Evolutionary conservation across 1,140 invertebrate genomes (phyloP), one percentile per base, ranked within the genome.

Genomic region (Orius insidiosus): DNA sequence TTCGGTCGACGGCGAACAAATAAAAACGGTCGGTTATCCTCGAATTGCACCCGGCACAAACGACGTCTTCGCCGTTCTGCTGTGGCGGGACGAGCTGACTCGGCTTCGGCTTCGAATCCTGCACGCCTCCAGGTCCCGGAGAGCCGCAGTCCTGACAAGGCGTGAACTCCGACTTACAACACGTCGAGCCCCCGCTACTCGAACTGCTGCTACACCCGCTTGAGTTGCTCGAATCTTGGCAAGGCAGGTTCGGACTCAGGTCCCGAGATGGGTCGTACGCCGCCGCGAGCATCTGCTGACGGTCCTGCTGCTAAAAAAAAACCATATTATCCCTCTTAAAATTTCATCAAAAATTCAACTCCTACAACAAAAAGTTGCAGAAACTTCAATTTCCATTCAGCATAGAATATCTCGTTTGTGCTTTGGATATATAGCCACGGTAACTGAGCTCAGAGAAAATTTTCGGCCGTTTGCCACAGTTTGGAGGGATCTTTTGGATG

Each of bases 1-100:
- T 74, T 56, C 84, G 75, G 60, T 95, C 89, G 14, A 93, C 85
- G 2, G 88, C 58, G 51, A 67, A 61, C 46, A 96, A 75, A 69
- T 93, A 95, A 68, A 82, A 95, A 52, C 85, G 68, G 68, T 95
- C 89, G 47, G 78, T 71, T 60, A 93, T 92, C 48, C 74, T 67
- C 3, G 71, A 63, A 2, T 83, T 80, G 59, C 87, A 92, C n/a
- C 85, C 86, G 10, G 85, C 83, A 63, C 86, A 93, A 15, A 75
- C 68, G 40, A 54, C 53, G n/a, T 50, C 46, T 19, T 54, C 52
- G 9, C 51, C 51, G 10, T 16, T 44, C 47, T 18, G 8, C 30
- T 8, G 69, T 66, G 36, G 65, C 49, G 11, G 52, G 45, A n/a
- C 30, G 16, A 37, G 62, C 11, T 68, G 68, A 54, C 71, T 68